Conservation (phyloP, 1,140 invertebrate species). For the Drosophila ambigua region DNA sequence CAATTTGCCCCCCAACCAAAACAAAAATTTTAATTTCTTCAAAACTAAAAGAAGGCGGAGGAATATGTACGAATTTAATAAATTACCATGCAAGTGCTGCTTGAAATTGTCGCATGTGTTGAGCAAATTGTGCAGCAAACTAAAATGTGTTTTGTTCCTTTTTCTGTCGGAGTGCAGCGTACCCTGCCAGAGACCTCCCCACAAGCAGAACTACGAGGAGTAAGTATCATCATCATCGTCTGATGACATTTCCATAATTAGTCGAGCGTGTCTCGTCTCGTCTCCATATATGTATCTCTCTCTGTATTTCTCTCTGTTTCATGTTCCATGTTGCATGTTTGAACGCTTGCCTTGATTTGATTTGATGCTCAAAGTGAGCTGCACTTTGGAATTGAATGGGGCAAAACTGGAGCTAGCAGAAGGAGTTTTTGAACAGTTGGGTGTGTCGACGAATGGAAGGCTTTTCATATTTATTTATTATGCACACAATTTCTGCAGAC, state of each 20-base stretch:
- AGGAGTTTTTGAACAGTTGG: slow-evolving; percentile 8
- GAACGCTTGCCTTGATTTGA: slow-evolving; percentile 74
- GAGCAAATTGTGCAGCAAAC: slow-evolving; percentile 73
- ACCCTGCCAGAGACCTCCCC: slow-evolving; percentile 49
- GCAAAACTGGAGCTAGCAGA: not conserved
- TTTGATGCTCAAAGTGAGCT: slow-evolving; percentile 67
- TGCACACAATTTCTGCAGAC: slow-evolving; percentile 73
- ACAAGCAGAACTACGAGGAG: slow-evolving; percentile 17
- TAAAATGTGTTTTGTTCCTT: slow-evolving; percentile 50
- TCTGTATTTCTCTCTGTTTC: slow-evolving; percentile 15
- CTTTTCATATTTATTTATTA: slow-evolving; percentile 77
- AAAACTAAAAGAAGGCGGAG: slow-evolving; percentile 13
- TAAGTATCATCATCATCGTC: slow-evolving; percentile 21
- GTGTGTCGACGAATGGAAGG: slow-evolving; percentile 25
- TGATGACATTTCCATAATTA: slow-evolving; percentile 82
- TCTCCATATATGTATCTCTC: slow-evolving; percentile 11
- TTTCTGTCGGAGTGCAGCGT: not conserved
- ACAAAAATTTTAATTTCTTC: slow-evolving; percentile 70
- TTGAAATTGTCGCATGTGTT: slow-evolving; percentile 74
- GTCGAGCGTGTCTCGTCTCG: slow-evolving; percentile 67
- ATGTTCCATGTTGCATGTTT: slow-evolving; percentile 50
- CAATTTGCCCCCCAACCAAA: slow-evolving; percentile 1
- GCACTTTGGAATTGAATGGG: slow-evolving; percentile 33
- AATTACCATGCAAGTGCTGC: slow-evolving; percentile 69
- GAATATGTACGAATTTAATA: slow-evolving; percentile 51